Evolutionary conservation across 2,797 vertebrate species (phyloP).

Genomic region (Pristis pectinata): DNA sequence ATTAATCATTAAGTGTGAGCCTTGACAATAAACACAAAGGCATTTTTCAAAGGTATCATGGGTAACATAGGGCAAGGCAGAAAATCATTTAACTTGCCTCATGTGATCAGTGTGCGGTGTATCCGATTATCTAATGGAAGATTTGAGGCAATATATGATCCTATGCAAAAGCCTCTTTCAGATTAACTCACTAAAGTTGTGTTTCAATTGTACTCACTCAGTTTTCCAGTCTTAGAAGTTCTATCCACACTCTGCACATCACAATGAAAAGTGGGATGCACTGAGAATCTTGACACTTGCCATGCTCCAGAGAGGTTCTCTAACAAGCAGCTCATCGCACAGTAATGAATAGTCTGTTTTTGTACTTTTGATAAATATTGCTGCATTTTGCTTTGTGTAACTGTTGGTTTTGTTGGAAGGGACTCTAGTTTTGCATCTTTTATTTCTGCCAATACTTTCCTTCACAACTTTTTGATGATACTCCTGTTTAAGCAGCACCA

Average conservation of each 20-base stretch:
- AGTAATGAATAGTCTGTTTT: neutral
- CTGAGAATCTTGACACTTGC: neutral
- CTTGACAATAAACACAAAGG: neutral
- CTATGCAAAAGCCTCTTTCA: neutral
- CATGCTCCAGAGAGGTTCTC: neutral
- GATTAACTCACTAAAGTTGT: neutral
- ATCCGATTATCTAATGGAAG: neutral
- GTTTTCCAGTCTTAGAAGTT: neutral
- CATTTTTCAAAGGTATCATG: neutral
- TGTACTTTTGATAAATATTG: neutral
- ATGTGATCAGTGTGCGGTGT: neutral
- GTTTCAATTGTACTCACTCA: neutral
- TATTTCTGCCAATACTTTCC: conserved; percentile 7
- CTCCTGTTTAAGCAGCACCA: neutral
- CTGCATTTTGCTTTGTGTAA: neutral
- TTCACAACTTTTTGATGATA: neutral
- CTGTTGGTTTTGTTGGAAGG: neutral
- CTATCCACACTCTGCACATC: neutral
- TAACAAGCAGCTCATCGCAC: neutral
- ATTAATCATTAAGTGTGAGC: neutral
- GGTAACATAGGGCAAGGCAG: neutral
- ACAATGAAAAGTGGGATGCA: neutral
- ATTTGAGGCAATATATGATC: neutral
- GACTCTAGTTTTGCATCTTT: neutral
- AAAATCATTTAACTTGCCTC: neutral